Base-by-base conservation (phyloP, 2,888 invertebrate genomes). In the Meandrusa payeni region DNA sequence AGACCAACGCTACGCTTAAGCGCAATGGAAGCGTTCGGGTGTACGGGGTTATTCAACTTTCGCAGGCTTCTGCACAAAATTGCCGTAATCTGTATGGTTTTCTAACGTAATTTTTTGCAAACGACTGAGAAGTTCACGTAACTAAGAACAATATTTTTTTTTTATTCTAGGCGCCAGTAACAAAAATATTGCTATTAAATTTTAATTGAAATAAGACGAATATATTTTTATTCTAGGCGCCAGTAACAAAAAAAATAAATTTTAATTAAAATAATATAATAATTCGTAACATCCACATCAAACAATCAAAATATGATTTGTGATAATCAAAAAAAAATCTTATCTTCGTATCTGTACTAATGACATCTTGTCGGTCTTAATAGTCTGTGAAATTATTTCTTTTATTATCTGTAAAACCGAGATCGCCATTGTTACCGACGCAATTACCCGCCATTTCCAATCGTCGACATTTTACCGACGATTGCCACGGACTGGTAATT, bases 21-120 rank as follows among this genome's bases (percentile, higher is more conserved):
- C 58, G 58, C 51, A 54, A 60, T 62, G 59, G 61, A 59, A 65
- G 61, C 51, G 50, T 49, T 52, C 57, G 64, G 59, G 63, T 65
- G 64, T 68, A n/a, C 7, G 38, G 73, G 81, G 80, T 82, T 72
- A 62, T 75, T 79, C 71, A 80, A 78, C 85, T 73, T 67, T 64
- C 66, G 64, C 62, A 59, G 60, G 24, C 31, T 33, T 38, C 37
- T 27, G 38, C 26, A 27, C 39, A 28, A 45, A 45, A 39, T 45
- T 28, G 44, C 23, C 34, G 23, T 34, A 28, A 45, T 37, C 10
- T 32, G 13, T 31, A 39, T 40, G 26, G 38, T 38, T 41, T 44
- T 27, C 41, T 39, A 23, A 15, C n/a, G 27, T 39, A 10, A 28
- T 44, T 45, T 45, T 33, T 33, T 24, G 32, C 11, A 9, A 15